Evolutionary conservation across 2,888 invertebrate species (phyloP).

Genomic region (Pammene aurita): DNA sequence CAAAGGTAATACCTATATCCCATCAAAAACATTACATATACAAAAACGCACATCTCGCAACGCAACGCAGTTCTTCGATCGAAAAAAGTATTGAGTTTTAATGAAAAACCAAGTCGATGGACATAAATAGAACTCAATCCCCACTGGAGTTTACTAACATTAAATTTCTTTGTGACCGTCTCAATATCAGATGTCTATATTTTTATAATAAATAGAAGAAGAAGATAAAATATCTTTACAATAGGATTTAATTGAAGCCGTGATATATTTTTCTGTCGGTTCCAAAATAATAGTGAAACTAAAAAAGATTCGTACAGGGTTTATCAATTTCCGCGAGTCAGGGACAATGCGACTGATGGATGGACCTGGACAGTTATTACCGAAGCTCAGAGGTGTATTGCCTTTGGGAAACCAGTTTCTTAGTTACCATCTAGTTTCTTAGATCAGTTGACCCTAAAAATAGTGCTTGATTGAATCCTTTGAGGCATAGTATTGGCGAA

Average conservation of each 20-base stretch:
- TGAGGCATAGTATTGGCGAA: too few species aligned
- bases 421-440: neutral
- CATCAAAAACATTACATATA: too few species aligned
- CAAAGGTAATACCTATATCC: too few species aligned
- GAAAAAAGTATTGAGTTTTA: too few species aligned
- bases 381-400: neutral
- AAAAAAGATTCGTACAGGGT: constrained; percentile 44
- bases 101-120: too few species aligned
- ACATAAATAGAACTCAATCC: too few species aligned
- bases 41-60: too few species aligned
- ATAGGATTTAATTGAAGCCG: constrained; percentile 1
- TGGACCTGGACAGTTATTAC: constrained; percentile 47
- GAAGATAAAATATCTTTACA: neutral
- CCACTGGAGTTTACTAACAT: too few species aligned
- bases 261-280: constrained; percentile 6
- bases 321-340: constrained; percentile 51
- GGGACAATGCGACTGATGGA: constrained; percentile 62
- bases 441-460: neutral
- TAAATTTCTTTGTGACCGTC: too few species aligned
- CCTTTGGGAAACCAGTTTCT: constrained; percentile 29
- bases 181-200: too few species aligned
- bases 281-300: constrained; percentile 32
- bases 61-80: too few species aligned
- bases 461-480: neutral
- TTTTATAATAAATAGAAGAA: too few species aligned